These are phyloP conservation scores for Ascaphus truei DNA, from an alignment of 2,113 vertebrate species.

Conservation along the genomic window DNA sequence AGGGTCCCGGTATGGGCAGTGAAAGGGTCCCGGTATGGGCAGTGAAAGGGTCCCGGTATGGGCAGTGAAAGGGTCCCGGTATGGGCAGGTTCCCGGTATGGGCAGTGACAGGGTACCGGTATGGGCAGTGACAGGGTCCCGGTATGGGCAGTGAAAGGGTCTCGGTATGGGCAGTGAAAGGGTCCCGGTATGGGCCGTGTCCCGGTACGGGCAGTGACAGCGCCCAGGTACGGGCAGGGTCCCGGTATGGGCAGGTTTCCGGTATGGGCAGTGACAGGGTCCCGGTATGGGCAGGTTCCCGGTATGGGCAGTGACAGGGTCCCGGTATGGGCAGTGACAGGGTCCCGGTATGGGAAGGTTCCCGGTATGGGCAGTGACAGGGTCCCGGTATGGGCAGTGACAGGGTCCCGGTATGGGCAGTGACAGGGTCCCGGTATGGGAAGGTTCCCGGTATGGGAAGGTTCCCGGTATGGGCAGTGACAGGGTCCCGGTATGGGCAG, in stretches of 20 bases:
- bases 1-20: not conserved
- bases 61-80: not conserved
- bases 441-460: not conserved
- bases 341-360: too few relatives aligned
- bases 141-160: not conserved
- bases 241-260: not conserved
- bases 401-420: too few relatives aligned
- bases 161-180: not conserved
- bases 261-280: not conserved
- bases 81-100: too few relatives aligned
- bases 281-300: too few relatives aligned
- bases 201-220: not conserved
- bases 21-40: not conserved
- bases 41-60: too few relatives aligned
- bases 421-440: not conserved
- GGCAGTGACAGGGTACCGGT: not conserved
- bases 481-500: not conserved
- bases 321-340: too few relatives aligned
- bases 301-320: too few relatives aligned
- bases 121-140: not conserved
- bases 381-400: too few relatives aligned
- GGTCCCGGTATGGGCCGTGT: not conserved
- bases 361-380: not conserved
- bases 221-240: not conserved
- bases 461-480: not conserved